A percentile compares a stretch with the other conserved stretches of the same genome.
Evolutionary conservation across 2,797 vertebrate genomes (phyloP).

Genomic region (Anas bahamensis): DNA sequence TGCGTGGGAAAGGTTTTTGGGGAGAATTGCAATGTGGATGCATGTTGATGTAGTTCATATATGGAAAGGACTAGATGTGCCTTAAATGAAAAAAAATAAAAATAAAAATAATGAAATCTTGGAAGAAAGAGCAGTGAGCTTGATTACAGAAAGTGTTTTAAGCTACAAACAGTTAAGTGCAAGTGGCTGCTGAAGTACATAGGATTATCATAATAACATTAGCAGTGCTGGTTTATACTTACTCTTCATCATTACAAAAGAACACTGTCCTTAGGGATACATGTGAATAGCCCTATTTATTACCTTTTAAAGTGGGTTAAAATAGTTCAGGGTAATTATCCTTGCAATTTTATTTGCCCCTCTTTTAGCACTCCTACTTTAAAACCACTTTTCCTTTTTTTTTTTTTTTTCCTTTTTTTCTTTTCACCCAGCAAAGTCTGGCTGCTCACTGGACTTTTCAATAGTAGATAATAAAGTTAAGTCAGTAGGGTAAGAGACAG

Average conservation of each 20-base stretch:
- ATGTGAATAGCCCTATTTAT: slow-evolving; percentile 7
- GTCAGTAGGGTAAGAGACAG: not conserved
- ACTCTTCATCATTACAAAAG: not conserved
- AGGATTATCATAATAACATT: slow-evolving; percentile 2
- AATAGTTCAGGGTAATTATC: slow-evolving; percentile 20
- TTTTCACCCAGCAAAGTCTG: not conserved
- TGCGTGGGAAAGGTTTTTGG: not conserved
- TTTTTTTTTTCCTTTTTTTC: not conserved
- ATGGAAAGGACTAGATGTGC: not conserved
- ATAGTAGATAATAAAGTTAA: not conserved
- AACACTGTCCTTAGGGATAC: not conserved
- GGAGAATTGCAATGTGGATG: not conserved
- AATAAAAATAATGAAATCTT: not conserved
- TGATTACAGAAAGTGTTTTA: not conserved
- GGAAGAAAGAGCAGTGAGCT: not conserved
- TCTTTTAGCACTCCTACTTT: slow-evolving; percentile 1
- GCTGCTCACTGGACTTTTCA: not conserved
- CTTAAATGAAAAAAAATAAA: not conserved
- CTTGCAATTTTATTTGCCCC: not conserved
- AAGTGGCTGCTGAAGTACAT: not conserved
- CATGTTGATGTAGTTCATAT: not conserved
- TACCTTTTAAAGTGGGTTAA: slow-evolving; percentile 24
- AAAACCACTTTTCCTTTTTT: not conserved
- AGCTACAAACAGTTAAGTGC: not conserved
- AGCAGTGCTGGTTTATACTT: not conserved